Percentiles rank a stretch among this genome's conserved stretches.
These are phyloP conservation scores for Grammomys dolichurus DNA, from an alignment of 2,113 vertebrate species.

Conservation along the genomic window DNA sequence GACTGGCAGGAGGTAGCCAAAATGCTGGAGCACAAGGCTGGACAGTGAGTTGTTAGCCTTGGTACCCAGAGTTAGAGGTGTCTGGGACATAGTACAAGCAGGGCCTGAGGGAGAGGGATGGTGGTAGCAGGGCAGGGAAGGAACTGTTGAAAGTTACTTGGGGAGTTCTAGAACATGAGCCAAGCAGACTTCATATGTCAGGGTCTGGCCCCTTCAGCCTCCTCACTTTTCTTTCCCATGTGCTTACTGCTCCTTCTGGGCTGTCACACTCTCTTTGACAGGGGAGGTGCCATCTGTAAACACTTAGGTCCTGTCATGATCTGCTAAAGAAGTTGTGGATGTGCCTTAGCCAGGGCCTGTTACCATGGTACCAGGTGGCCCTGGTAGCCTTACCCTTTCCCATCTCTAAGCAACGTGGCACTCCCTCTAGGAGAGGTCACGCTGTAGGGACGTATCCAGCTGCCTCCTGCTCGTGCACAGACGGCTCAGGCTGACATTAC, in stretches of 20 bases:
- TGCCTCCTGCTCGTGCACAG: not conserved
- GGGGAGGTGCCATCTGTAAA: not conserved
- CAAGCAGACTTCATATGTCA: not conserved
- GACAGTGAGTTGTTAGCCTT: not conserved
- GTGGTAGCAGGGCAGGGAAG: not conserved
- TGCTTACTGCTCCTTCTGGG: not conserved
- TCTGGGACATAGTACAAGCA: not conserved
- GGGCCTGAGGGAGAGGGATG: not conserved
- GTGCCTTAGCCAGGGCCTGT: conserved; percentile 61
- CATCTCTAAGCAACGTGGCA: conserved; percentile 45
- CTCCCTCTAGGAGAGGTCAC: not conserved
- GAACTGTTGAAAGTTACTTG: not conserved
- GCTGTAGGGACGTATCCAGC: not conserved
- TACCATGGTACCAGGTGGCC: conserved; percentile 65
- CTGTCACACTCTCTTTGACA: not conserved
- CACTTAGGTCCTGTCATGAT: not conserved
- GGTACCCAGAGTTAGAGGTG: not conserved
- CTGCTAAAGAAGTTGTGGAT: not conserved
- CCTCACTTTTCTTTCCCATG: too few relatives aligned
- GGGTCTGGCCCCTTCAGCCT: not conserved
- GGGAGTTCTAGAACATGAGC: not conserved
- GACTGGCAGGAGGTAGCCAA: not conserved
- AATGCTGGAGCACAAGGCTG: not conserved
- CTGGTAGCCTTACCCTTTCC: conserved; percentile 6
- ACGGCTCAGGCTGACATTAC: not conserved